phyloP scores from a whole-genome alignment of 2,113 vertebrate species.

The Stomatorhinus ivindoensis region DNA sequence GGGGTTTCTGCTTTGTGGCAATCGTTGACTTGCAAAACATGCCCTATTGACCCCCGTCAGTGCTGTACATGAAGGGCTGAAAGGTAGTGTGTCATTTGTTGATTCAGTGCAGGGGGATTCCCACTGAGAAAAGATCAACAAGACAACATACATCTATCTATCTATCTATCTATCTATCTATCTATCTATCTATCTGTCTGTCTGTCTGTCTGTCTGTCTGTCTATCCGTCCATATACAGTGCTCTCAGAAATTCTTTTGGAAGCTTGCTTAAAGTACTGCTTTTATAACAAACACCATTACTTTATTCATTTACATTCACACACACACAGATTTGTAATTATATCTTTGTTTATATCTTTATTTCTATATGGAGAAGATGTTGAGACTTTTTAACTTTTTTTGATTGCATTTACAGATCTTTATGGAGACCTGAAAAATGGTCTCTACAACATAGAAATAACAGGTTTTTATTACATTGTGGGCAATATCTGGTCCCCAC shows the following conservation, averaged over 20 bases:
- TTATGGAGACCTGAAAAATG: too few relatives aligned
- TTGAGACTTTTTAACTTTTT: too few relatives aligned
- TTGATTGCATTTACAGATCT: too few relatives aligned
- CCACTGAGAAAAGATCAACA: not conserved
- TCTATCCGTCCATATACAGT: not conserved
- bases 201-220: too few relatives aligned
- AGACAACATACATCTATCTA: not conserved
- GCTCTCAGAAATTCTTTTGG: not conserved
- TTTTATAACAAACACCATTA: not conserved
- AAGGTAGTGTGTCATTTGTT: slow-evolving; percentile 10
- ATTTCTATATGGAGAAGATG: too few relatives aligned
- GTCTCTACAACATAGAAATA: too few relatives aligned
- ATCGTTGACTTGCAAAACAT: slow-evolving; percentile 43
- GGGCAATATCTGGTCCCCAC: too few relatives aligned
- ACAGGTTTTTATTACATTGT: too few relatives aligned
- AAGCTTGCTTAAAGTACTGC: not conserved
- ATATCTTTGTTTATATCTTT: too few relatives aligned
- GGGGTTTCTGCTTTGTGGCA: slow-evolving; percentile 32
- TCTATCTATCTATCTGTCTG: not conserved
- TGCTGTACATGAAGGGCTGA: slow-evolving; percentile 9
- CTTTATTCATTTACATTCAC: not conserved
- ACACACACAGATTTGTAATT: not conserved
- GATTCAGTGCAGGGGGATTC: not conserved
- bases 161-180: not conserved
- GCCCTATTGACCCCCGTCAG: slow-evolving; percentile 12